Evolutionary conservation across 2,888 invertebrate genomes (phyloP).

Genomic region (Drosophila nr. perissopoda): DNA sequence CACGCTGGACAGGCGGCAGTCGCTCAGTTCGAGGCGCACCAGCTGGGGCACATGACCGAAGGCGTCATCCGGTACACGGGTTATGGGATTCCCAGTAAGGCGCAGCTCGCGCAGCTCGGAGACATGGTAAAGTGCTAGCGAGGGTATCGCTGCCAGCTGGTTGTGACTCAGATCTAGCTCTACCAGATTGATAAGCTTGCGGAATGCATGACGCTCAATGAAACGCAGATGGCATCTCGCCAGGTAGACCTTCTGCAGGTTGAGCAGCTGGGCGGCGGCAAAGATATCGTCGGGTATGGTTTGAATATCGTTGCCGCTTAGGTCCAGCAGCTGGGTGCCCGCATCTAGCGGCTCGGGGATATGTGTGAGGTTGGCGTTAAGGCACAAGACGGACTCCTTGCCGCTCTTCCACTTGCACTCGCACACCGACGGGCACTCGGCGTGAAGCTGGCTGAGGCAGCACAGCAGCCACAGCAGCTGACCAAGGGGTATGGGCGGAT

Average conservation of each 20-base stretch:
- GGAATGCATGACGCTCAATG: constrained; percentile 90
- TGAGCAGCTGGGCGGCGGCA: constrained; percentile 90
- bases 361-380: constrained; percentile 90
- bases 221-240: constrained; percentile 89
- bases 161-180: constrained; percentile 93
- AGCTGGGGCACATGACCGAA: constrained; percentile 89
- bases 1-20: constrained; percentile 89
- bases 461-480: constrained; percentile 79
- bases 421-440: constrained; percentile 91
- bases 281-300: constrained; percentile 90
- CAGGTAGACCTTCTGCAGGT: constrained; percentile 92
- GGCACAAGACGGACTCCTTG: constrained; percentile 93
- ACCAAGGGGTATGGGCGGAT: constrained; percentile 74
- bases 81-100: constrained; percentile 91
- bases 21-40: constrained; percentile 90
- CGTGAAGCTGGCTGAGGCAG: constrained; percentile 83
- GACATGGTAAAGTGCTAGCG: constrained; percentile 90
- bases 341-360: constrained; percentile 91
- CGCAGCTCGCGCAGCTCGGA: constrained; percentile 91
- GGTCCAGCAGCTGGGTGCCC: constrained; percentile 92
- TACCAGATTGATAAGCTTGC: constrained; percentile 91
- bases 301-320: constrained; percentile 90
- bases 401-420: constrained; percentile 96
- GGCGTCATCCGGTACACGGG: constrained; percentile 89
- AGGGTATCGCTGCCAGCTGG: constrained; percentile 88